Evolutionary conservation across 2,797 vertebrate species (phyloP).

Genomic region (Emys orbicularis): DNA sequence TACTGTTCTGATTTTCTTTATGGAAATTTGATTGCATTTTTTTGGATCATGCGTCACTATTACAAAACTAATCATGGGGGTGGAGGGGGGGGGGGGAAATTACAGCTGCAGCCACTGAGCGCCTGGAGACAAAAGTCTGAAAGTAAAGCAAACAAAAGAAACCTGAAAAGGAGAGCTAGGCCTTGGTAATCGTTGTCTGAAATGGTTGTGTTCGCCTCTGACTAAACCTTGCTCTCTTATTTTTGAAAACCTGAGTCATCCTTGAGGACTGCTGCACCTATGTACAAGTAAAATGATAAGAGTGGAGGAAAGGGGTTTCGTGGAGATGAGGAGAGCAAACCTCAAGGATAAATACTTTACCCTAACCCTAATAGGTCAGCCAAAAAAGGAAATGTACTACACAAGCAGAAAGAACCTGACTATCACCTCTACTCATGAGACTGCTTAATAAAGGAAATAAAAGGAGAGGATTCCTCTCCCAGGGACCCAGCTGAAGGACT

Average conservation of each 20-base stretch:
- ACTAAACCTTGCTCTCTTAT: neutral
- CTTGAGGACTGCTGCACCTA: constrained; percentile 8
- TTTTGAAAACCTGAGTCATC: constrained; percentile 52
- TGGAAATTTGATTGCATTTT: constrained; percentile 60
- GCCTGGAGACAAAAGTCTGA: constrained; percentile 58
- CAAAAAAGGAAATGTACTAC: neutral
- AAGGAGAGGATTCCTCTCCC: neutral
- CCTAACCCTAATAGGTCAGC: neutral
- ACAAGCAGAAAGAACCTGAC: neutral
- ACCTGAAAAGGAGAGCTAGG: constrained; percentile 46
- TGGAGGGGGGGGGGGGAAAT: neutral
- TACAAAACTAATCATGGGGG: constrained; percentile 22
- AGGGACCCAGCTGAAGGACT: neutral
- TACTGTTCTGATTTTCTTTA: constrained; percentile 58
- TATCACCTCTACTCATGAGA: neutral
- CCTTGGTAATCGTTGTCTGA: constrained; percentile 28
- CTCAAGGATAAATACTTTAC: neutral
- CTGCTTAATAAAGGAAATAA: neutral
- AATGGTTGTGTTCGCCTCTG: constrained; percentile 32
- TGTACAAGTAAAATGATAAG: constrained; percentile 1
- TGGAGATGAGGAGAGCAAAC: neutral
- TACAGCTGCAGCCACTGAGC: constrained; percentile 60
- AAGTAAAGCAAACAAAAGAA: constrained; percentile 60
- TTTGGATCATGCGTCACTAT: constrained; percentile 38
- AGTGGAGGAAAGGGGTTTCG: neutral